These are phyloP conservation scores for Podilymbus podiceps DNA, from an alignment of 2,113 vertebrate species.

Conservation along the genomic window DNA sequence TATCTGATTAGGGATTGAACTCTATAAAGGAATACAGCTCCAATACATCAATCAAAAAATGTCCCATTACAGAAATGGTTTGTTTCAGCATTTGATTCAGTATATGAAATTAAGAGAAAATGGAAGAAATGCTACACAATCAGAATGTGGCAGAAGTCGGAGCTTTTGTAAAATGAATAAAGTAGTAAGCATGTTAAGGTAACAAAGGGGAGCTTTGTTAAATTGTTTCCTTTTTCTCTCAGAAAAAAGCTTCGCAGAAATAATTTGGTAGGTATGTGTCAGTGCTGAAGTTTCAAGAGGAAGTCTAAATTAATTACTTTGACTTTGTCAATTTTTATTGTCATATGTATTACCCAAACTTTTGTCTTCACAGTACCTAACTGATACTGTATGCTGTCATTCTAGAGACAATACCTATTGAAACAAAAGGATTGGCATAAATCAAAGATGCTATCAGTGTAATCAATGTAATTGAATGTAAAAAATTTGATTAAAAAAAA, in stretches of 20 bases:
- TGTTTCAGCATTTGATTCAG: background rate
- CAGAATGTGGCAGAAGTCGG: background rate
- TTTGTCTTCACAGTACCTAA: background rate
- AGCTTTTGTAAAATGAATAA: background rate
- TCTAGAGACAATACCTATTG: background rate
- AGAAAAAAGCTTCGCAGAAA: background rate
- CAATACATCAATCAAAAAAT: background rate
- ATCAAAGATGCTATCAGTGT: background rate
- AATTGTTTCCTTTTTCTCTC: background rate
- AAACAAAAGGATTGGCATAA: background rate
- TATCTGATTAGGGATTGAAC: conserved; percentile 30
- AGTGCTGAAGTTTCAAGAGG: background rate
- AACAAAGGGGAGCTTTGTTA: background rate
- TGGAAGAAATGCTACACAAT: background rate
- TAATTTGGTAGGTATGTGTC: background rate
- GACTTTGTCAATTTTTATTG: background rate
- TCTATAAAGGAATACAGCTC: background rate
- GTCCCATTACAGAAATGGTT: background rate
- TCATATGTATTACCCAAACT: background rate
- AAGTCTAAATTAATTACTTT: background rate
- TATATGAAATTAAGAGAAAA: background rate
- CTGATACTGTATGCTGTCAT: background rate
- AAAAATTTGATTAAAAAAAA: no score
- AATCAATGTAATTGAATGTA: background rate
- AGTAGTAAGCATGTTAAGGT: background rate